phyloP scores from a whole-genome alignment of 2,797 vertebrate species.

The Vireo griseus region DNA sequence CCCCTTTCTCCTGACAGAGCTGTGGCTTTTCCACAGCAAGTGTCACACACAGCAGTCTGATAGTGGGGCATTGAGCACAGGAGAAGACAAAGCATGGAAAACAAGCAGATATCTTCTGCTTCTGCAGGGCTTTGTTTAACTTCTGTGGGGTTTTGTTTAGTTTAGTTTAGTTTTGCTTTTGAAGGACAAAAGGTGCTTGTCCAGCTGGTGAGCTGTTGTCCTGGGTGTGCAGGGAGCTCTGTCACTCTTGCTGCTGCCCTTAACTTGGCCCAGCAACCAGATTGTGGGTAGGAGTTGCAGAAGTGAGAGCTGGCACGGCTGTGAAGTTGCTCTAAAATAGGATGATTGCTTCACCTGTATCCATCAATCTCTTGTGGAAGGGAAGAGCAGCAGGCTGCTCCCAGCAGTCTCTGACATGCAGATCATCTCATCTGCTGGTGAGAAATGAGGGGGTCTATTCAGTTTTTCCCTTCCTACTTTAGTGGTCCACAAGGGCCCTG shows the following conservation, averaged over 20 bases:
- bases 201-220: neutral
- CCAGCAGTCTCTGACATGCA: neutral
- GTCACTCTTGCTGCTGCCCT: neutral
- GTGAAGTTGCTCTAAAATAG: neutral
- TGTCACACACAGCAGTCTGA: neutral
- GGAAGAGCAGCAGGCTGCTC: neutral
- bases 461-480: neutral
- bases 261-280: neutral
- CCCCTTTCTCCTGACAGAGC: neutral
- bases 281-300: constrained; percentile 2
- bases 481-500: neutral
- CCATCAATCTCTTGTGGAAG: neutral
- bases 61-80: accelerated
- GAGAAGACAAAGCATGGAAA: neutral
- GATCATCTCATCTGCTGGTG: neutral
- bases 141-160: neutral
- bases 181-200: neutral
- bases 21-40: neutral
- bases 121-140: neutral
- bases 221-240: neutral
- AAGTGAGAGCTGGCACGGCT: neutral
- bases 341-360: neutral
- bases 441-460: neutral
- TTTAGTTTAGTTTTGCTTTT: neutral
- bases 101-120: neutral